phyloP scores from a whole-genome alignment of 1,140 invertebrate genomes.

The Aphaenogaster rudis region DNA sequence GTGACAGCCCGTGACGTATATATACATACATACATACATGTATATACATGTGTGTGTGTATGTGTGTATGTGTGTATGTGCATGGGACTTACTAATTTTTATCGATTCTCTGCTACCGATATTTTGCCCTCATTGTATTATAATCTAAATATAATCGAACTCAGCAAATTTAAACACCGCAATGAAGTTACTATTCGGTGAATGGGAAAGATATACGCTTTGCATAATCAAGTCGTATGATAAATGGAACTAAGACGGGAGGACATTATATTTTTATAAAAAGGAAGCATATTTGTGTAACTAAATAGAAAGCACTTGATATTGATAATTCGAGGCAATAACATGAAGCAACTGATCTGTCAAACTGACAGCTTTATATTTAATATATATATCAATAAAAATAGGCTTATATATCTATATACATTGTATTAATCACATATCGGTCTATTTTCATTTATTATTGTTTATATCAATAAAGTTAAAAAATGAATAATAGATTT shows the following conservation, averaged over 20 bases:
- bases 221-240: constrained; percentile 74
- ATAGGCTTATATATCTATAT: too few relatives aligned
- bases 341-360: not conserved
- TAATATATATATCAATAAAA: not conserved
- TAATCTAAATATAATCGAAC: constrained; percentile 25
- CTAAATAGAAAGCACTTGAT: not conserved
- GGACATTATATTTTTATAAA: constrained; percentile 74
- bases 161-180: constrained; percentile 18
- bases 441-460: too few relatives aligned
- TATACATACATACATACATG: too few relatives aligned
- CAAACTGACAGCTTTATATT: not conserved
- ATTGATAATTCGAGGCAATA: not conserved
- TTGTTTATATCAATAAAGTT: not conserved
- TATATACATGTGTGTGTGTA: not conserved
- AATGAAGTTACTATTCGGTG: constrained; percentile 2
- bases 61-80: not conserved
- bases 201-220: constrained; percentile 21
- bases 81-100: not conserved
- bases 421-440: too few relatives aligned
- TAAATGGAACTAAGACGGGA: constrained; percentile 72
- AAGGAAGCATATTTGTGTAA: constrained; percentile 5
- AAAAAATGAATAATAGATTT: not conserved
- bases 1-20: too few relatives aligned
- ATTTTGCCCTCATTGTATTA: not conserved
- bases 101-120: not conserved